These are phyloP conservation scores for Leptoclinus maculatus DNA, from an alignment of 2,797 vertebrate genomes.

Conservation along the genomic window DNA sequence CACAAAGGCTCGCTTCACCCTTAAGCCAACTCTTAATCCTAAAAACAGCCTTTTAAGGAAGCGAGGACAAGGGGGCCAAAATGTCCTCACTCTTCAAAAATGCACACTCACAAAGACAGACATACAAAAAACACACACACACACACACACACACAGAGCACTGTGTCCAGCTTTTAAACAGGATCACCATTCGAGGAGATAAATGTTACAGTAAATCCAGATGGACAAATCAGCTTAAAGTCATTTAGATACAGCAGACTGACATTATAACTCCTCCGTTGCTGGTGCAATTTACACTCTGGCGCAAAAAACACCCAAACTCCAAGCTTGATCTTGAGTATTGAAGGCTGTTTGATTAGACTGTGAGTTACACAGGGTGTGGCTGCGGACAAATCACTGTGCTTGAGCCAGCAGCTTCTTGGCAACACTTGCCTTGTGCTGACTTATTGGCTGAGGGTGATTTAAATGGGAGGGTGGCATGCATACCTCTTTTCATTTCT, in stretches of 20 bases:
- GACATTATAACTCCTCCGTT: background rate
- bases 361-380: conserved; percentile 52
- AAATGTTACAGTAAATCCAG: conserved; percentile 24
- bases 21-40: background rate
- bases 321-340: background rate
- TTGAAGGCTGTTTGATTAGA: conserved; percentile 47
- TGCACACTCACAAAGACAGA: background rate
- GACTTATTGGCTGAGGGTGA: conserved; percentile 46
- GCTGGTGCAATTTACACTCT: background rate
- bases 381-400: conserved; percentile 61
- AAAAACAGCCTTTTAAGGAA: background rate
- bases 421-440: conserved; percentile 31
- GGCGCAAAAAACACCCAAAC: conserved; percentile 15
- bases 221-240: conserved; percentile 20
- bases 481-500: conserved; percentile 21
- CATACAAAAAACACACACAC: too few relatives aligned
- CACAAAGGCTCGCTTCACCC: background rate
- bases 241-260: background rate
- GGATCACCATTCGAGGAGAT: background rate
- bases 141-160: background rate
- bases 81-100: background rate
- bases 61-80: background rate
- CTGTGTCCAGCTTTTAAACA: conserved; percentile 17
- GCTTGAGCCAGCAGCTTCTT: conserved; percentile 48
- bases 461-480: conserved; percentile 31